Evolutionary conservation across 2,113 vertebrate genomes (phyloP), one percentile per base, ranked within the genome.

Genomic region (Tinamus guttatus): DNA sequence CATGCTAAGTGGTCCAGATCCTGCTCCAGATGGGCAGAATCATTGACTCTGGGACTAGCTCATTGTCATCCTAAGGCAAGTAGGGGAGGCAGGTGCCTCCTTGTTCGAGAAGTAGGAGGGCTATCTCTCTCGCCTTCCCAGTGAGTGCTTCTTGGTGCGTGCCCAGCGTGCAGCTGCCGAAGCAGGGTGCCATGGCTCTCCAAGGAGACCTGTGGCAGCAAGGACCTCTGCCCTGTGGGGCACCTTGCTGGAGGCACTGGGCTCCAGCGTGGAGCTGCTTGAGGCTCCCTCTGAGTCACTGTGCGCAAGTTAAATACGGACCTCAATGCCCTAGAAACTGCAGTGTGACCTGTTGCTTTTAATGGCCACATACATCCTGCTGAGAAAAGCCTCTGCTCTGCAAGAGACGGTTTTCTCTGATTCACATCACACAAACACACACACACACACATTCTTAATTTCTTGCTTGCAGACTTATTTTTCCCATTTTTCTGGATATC

Each of bases 101-200:
- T 58, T 20, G 10, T 18, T 45, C 0, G 0, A 34, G n/a, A 68
- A 41, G 52, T 71, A 49, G 25, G 12, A 67, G 13, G 30, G 51
- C 25, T 51, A 34, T 60, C 27, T 8, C 40, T 47, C 9, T 16
- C 25, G 64, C 38, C 85, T 59, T 65, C 38, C 59, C 25, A 2
- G 45, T 47, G 45, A 12, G 18, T 41, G 20, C 21, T n/a, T 32
- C 18, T 19, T 27, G 27, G 27, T 13, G 25, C 13, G 25, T 4
- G 6, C 52, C 25, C 13, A 17, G 25, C 25, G 8, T 28, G 25
- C 5, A 27, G 45, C 11, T n/a, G 62, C 30, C 5, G 8, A 36
- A 22, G 36, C 62, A 0, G 0, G 32, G 67, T 75, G 75, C 38
- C 34, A 1, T 1, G 5, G 56, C 51, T 75, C 36, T 21, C 69